Percentiles rank a stretch among this genome's conserved stretches.
Conservation (phyloP, 2,888 invertebrate genomes). For the Cerastis rubricosa region DNA sequence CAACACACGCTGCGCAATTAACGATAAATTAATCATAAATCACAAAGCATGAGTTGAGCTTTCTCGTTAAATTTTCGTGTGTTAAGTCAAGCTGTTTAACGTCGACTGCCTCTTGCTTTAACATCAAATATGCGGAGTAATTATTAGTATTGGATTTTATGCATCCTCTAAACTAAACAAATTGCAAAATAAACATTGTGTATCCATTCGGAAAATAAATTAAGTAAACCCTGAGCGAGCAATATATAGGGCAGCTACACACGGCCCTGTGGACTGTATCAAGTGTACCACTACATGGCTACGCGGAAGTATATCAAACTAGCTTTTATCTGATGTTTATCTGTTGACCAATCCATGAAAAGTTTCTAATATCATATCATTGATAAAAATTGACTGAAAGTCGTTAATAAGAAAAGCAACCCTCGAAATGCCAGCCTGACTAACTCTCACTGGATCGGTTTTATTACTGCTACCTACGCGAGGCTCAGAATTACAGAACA, state of each 20-base stretch:
- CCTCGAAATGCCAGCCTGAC: conserved; percentile 36
- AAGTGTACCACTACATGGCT: neutral
- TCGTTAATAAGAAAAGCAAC: conserved; percentile 30
- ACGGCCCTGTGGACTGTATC: neutral
- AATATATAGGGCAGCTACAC: neutral
- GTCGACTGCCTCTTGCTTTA: conserved; percentile 31
- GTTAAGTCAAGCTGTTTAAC: conserved; percentile 32
- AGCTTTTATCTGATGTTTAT: neutral
- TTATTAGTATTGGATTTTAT: conserved; percentile 22
- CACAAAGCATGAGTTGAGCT: conserved; percentile 49
- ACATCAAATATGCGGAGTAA: neutral
- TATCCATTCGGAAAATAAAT: conserved; percentile 18
- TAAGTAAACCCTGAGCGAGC: neutral
- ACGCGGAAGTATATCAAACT: neutral
- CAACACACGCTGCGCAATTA: conserved; percentile 46
- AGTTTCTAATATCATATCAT: neutral
- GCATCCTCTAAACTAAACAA: neutral
- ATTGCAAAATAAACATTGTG: neutral
- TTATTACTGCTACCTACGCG: conserved; percentile 50
- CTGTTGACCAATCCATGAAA: neutral
- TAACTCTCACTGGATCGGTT: conserved; percentile 49
- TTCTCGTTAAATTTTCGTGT: conserved; percentile 54
- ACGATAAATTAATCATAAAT: conserved; percentile 63
- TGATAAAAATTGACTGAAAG: conserved; percentile 10
- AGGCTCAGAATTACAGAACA: conserved; percentile 40